Base-by-base conservation (phyloP, 2,888 invertebrate genomes). In the Dysmachus trigonus region DNA sequence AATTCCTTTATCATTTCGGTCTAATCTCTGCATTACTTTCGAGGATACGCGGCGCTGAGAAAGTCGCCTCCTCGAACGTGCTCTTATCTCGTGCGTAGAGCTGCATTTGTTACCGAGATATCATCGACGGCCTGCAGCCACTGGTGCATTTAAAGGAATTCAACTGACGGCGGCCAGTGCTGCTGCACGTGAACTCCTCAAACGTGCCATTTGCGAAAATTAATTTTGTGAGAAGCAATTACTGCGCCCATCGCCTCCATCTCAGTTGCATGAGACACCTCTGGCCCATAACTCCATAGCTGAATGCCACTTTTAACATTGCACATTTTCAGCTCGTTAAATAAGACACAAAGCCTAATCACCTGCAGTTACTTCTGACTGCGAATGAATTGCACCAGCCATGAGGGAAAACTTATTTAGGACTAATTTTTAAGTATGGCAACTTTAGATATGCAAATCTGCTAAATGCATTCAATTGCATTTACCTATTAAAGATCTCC, bases 1-100 rank as follows among this genome's bases (percentile, higher is more conserved):
- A 81, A 81, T 81, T 81, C 81, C 81, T 81, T 81, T 81, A 81
- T 81, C 81, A 81, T 81, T 81, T 51, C 81, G 35, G 81, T 53
- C 31, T 81, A 81, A 81, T 81, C 81, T 81, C 53, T 62, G 33
- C 53, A 53, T 81, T 81, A 81, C 81, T 62, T 31, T 41, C 62
- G 53, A 81, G 81, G 51, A 81, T 53, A 62, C 33, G 41, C 18
- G 53, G 33, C 22, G 33, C 35, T 81, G 81, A 62, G 81, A 81
- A 81, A 81, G 81, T 81, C 53, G 53, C 22, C 27, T 8, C 22
- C 27, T 8, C 22, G 13, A 13, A 18, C 53, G 22, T 31, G 62
- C 22, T 8, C 81, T 81, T 81, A 81, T 81, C 81, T 81, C 33
- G 81, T 33, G 62, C 81, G 81, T 62, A 81, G 81, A 62, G 31